phyloP scores from a whole-genome alignment of 2,113 vertebrate genomes.

The Chaetorhynchus papuensis region DNA sequence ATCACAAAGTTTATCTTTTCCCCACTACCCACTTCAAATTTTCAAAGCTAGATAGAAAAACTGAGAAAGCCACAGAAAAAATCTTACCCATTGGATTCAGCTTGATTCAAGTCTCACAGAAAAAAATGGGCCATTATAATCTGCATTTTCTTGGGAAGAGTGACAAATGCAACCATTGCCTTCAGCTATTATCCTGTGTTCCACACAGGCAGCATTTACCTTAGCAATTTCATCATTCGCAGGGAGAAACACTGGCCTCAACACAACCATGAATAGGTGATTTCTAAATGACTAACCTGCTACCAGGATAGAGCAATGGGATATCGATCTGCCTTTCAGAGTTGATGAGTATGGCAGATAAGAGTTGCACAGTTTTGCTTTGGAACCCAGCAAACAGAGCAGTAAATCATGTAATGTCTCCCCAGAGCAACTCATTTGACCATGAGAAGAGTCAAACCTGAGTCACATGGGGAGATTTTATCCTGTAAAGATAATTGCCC shows the following conservation, averaged over 20 bases:
- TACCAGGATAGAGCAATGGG: not conserved
- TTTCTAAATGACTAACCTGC: not conserved
- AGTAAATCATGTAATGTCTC: not conserved
- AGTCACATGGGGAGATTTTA: not conserved
- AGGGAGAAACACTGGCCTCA: not conserved
- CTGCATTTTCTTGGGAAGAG: not conserved
- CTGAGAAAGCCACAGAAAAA: not conserved
- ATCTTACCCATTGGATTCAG: not conserved
- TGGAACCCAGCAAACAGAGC: not conserved
- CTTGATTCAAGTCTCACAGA: not conserved
- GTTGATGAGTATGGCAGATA: not conserved
- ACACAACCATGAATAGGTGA: rapidly evolving
- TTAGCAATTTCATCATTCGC: not conserved
- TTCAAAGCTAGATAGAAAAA: not conserved
- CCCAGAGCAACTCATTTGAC: not conserved
- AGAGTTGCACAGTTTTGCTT: not conserved
- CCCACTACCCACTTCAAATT: not conserved
- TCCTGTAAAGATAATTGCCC: not conserved
- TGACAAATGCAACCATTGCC: not conserved
- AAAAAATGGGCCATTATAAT: not conserved
- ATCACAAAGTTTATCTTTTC: not conserved
- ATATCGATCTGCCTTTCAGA: not conserved
- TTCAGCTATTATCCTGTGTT: not conserved
- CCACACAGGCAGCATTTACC: not conserved
- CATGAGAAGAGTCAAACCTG: not conserved